Percentiles rank a stretch among this genome's conserved stretches.
Evolutionary conservation across 2,113 vertebrate genomes (phyloP).

Genomic region (Poicephalus meyeri): DNA sequence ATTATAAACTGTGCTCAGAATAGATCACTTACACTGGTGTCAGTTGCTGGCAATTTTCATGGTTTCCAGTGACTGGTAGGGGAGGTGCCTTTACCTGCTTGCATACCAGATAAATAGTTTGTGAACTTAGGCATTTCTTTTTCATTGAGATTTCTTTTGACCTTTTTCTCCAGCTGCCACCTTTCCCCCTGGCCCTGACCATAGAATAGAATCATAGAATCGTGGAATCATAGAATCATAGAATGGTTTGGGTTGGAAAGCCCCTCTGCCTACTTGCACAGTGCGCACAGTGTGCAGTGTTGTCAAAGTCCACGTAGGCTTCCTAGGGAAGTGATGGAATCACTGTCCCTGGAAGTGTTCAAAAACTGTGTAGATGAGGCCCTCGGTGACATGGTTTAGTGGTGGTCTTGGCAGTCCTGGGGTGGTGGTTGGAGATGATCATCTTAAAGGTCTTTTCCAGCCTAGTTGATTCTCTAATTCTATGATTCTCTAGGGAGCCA

Average conservation of each 20-base stretch:
- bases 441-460: neutral
- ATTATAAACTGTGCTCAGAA: neutral
- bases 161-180: neutral
- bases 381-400: neutral
- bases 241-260: neutral
- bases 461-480: neutral
- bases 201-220: neutral
- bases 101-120: neutral
- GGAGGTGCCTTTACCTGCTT: neutral
- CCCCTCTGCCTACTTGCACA: accelerated
- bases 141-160: neutral
- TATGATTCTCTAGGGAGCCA: neutral
- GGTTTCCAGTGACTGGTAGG: neutral
- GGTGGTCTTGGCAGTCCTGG: neutral
- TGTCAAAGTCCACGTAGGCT: neutral
- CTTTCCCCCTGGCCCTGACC: neutral
- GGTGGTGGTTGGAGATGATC: neutral
- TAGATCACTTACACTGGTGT: neutral
- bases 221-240: too few relatives aligned
- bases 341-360: neutral
- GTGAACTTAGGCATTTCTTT: neutral
- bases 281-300: accelerated
- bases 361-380: neutral
- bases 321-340: neutral
- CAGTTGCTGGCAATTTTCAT: neutral